Evolutionary conservation across 2,888 invertebrate species (phyloP).

Genomic region (Halocaridina rubra): DNA sequence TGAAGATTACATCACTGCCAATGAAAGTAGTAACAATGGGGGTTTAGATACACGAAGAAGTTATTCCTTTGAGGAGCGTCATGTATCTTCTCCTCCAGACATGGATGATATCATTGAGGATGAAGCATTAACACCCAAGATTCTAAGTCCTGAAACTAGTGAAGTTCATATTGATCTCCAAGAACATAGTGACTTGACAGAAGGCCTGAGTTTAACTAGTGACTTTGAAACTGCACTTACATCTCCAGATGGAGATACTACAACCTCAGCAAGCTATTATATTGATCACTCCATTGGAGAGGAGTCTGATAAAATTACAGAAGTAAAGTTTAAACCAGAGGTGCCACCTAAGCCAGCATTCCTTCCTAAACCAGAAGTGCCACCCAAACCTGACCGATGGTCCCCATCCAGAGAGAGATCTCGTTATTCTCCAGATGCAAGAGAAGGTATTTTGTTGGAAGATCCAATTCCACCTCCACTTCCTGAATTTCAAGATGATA

Average conservation of each 20-base stretch:
- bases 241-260: conserved; percentile 58
- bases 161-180: conserved; percentile 12
- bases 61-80: conserved; percentile 49
- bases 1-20: conserved; percentile 90
- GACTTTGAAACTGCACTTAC: conserved; percentile 63
- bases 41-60: conserved; percentile 23
- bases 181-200: conserved; percentile 47
- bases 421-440: neutral
- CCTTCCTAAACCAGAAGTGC: conserved; percentile 34
- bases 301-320: conserved; percentile 16
- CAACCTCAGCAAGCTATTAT: conserved; percentile 62
- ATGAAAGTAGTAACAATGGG: conserved; percentile 73
- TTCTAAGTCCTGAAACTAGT: conserved; percentile 41
- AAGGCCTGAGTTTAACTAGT: conserved; percentile 45
- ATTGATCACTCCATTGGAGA: conserved; percentile 47
- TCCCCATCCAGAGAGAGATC: conserved; percentile 23
- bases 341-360: conserved; percentile 46
- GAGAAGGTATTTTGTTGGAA: neutral
- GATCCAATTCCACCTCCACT: neutral
- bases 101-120: conserved; percentile 61
- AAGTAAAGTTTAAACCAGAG: conserved; percentile 35
- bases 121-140: conserved; percentile 52
- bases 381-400: conserved; percentile 25
- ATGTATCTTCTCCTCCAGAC: conserved; percentile 59
- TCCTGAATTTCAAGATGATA: conserved; percentile 7